Conservation (phyloP, 2,797 vertebrate genomes). For the Gobio occitaniae region DNA sequence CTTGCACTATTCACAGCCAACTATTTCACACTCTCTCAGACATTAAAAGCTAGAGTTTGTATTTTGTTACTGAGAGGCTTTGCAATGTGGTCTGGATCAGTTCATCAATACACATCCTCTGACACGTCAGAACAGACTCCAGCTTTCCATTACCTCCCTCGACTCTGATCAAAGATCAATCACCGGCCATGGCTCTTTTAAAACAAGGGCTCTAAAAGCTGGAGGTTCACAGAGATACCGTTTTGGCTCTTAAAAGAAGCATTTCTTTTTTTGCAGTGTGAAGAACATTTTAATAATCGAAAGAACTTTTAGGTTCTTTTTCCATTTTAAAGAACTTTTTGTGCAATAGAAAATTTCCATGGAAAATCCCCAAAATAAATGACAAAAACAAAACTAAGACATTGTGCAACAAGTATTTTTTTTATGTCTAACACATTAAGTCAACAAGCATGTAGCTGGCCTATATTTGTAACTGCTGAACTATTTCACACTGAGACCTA, state of each 20-base stretch:
- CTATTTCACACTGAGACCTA: conserved; percentile 16
- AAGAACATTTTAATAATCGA: background rate
- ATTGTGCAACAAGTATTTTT: background rate
- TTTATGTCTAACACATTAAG: background rate
- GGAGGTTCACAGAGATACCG: background rate
- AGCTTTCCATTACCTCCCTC: conserved; percentile 49
- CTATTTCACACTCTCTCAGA: background rate
- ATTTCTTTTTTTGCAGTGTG: background rate
- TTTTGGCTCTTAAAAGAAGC: background rate
- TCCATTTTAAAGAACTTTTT: background rate
- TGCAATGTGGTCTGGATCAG: background rate
- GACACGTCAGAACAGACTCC: background rate
- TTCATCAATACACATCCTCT: background rate
- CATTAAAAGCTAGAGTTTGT: too few relatives aligned
- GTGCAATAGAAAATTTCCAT: background rate
- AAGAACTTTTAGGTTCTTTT: background rate
- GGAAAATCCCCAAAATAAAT: background rate
- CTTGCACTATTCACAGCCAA: background rate
- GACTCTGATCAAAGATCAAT: conserved; percentile 42
- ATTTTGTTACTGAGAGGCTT: background rate
- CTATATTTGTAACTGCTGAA: background rate
- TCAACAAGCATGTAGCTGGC: background rate
- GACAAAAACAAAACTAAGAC: background rate
- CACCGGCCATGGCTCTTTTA: background rate
- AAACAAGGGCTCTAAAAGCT: background rate